Evolutionary conservation across 1,140 invertebrate species (phyloP).

Genomic region (Habropoda laboriosa): DNA sequence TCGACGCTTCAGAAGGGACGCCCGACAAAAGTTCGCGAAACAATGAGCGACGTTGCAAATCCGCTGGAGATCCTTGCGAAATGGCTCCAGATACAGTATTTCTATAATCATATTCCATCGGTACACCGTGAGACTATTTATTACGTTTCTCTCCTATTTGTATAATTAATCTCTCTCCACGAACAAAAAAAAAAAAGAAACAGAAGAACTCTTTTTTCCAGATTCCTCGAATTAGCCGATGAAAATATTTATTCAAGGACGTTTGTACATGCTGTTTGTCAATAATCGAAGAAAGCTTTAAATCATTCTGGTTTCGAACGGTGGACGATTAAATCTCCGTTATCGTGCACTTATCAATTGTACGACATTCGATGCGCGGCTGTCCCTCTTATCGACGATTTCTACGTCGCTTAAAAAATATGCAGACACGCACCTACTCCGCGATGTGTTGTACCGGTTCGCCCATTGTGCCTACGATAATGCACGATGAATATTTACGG

Average conservation of each 20-base stretch:
- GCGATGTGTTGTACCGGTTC: background rate
- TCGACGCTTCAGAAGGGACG: conserved; percentile 60
- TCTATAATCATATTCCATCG: conserved; percentile 61
- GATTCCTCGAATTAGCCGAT: background rate
- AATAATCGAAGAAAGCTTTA: background rate
- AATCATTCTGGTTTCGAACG: background rate
- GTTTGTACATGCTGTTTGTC: background rate
- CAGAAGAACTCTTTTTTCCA: background rate
- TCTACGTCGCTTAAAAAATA: conserved; percentile 9
- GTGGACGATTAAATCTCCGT: background rate
- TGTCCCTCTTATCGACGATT: conserved; percentile 19
- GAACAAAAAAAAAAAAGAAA: no score
- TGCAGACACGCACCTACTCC: background rate
- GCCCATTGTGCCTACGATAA: conserved; percentile 69
- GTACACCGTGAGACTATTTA: conserved; percentile 33
- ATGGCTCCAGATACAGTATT: conserved; percentile 65
- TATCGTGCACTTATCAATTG: conserved; percentile 5
- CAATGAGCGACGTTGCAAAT: conserved; percentile 66
- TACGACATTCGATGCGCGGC: background rate
- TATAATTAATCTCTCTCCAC: no score
- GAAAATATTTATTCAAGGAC: background rate
- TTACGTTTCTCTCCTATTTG: no score
- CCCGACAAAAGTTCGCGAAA: conserved; percentile 67
- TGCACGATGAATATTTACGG: conserved; percentile 76
- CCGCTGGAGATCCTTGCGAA: conserved; percentile 60